Base-by-base conservation (phyloP, 1,140 invertebrate genomes). In the Drosophila eugracilis region DNA sequence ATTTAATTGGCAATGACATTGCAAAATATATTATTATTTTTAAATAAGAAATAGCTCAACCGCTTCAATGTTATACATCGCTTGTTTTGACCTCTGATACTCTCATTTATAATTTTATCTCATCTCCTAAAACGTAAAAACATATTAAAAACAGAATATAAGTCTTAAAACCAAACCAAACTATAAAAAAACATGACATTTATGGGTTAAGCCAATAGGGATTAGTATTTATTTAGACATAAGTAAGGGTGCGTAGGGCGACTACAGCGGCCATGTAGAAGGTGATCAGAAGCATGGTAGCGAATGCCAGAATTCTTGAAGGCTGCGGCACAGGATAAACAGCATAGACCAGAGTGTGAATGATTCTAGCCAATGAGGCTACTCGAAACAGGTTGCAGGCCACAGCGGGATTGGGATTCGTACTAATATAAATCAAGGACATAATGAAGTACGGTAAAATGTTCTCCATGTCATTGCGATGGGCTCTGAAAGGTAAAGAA, bases 381-480 rank as follows among this genome's bases (percentile, higher is more conserved):
- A 92, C 70, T 26, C 93, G 92, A 71, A 95, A 95, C 34, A 95
- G 81, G 19, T 91, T 89, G 22, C 91, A 90, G 24, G 95, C 95
- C 1, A 93, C 42, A 2, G 55, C 78, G 3, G 81, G 30, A 28
- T 85, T 83, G 9, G 95, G 95, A 62, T 92, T 91, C 1, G 94
- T 95, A 47, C 79, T 78, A 21, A 95, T 84, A 81, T 95, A 96
- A 0, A 95, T 60, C 14, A 93, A 90, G 3, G 93, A 94, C 53
- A 94, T 92, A 1, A 93, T 83, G 7, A 95, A 92, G 91, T 95
- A 96, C 0, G 94, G 92, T 14, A 94, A 78, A 45, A 95, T 93
- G 69, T 95, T 96, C 80, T 96, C 95, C 66, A 96, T 81, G 71
- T 96, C 95, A 75, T 96, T 96, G 58, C 93, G 90, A 89, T 96